These are phyloP conservation scores for Neotoxoptera formosana DNA, from an alignment of 1,140 invertebrate species.

Conservation along the genomic window DNA sequence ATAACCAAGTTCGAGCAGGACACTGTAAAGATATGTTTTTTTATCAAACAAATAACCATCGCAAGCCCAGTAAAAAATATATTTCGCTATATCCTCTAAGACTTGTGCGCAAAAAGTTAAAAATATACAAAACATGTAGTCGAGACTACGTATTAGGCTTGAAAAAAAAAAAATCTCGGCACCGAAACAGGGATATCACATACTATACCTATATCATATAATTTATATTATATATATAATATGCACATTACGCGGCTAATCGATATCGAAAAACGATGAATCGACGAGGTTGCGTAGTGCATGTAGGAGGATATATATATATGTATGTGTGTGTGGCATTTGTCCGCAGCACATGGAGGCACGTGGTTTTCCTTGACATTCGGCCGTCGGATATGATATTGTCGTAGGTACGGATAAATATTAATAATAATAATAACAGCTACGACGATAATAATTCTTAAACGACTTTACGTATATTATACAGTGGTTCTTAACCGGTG, in stretches of 20 bases:
- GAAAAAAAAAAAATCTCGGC: not conserved
- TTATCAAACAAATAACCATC: not conserved
- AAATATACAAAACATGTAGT: not conserved
- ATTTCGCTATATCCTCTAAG: not conserved
- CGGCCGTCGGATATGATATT: not conserved
- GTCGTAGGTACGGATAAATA: not conserved
- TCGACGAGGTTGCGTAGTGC: not conserved
- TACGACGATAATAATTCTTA: not conserved
- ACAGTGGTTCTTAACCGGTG: too few relatives aligned
- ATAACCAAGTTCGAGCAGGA: not conserved
- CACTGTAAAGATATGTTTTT: not conserved
- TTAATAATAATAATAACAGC: not conserved
- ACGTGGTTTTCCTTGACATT: conserved; percentile 40
- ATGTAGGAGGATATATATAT: not conserved
- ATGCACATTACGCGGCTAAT: not conserved
- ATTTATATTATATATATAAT: not conserved
- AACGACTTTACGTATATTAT: not conserved
- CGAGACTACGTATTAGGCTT: not conserved
- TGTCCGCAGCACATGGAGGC: not conserved
- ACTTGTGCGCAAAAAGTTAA: not conserved
- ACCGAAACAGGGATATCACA: not conserved
- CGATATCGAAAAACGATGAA: not conserved
- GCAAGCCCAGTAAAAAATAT: not conserved
- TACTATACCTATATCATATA: not conserved
- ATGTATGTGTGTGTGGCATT: not conserved